These are phyloP conservation scores for Andrena flavipes DNA, from an alignment of 2,888 invertebrate species.

Conservation along the genomic window DNA sequence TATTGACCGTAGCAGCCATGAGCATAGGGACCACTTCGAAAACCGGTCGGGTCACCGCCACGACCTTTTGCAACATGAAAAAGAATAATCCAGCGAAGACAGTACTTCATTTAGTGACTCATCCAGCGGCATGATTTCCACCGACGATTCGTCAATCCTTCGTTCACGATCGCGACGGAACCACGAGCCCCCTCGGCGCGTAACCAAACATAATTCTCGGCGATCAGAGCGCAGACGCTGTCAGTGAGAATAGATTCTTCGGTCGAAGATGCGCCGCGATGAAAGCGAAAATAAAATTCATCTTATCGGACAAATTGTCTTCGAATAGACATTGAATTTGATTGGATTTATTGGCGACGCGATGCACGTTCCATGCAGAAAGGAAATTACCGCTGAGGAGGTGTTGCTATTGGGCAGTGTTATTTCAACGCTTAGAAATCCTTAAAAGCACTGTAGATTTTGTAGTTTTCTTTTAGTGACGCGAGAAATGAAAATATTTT, in stretches of 20 bases:
- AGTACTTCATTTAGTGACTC: constrained; percentile 57
- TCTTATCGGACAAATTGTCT: neutral
- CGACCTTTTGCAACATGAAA: constrained; percentile 56
- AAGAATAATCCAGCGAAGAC: constrained; percentile 41
- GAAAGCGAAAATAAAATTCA: neutral
- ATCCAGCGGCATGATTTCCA: constrained; percentile 29
- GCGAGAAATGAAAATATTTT: too few species aligned
- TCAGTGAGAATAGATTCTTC: neutral
- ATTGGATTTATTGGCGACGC: neutral
- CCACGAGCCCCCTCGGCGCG: neutral
- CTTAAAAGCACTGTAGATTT: neutral
- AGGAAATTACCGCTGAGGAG: neutral
- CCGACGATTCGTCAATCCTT: constrained; percentile 36
- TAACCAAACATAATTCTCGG: neutral
- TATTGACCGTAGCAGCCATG: constrained; percentile 44
- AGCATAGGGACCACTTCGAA: constrained; percentile 39
- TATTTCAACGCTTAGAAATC: constrained; percentile 3
- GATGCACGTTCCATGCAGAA: constrained; percentile 40
- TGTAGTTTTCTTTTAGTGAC: neutral
- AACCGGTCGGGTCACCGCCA: constrained; percentile 62
- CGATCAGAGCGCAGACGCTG: constrained; percentile 40
- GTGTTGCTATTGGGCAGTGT: neutral
- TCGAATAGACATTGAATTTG: too few species aligned
- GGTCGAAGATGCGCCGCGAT: neutral
- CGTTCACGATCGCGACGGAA: constrained; percentile 10